Conservation (phyloP, 1,140 invertebrate species). For the Liolophura sinensis region DNA sequence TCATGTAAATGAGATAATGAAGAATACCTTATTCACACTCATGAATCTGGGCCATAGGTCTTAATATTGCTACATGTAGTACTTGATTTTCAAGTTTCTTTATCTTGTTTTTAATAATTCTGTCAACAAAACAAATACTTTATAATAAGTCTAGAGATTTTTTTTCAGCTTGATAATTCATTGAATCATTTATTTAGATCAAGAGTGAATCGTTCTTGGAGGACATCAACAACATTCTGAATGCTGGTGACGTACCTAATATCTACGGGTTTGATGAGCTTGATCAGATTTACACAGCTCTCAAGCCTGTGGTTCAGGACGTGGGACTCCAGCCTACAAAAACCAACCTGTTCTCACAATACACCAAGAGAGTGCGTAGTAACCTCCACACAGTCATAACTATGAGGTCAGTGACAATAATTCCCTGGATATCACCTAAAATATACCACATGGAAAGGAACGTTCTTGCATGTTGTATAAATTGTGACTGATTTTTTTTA, state of each 20-base stretch:
- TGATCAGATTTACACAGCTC: conserved; percentile 59
- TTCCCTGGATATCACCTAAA: neutral
- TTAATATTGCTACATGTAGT: too few species aligned
- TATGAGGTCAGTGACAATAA: conserved; percentile 78
- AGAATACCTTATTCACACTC: too few species aligned
- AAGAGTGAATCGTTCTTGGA: conserved; percentile 60
- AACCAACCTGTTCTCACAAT: conserved; percentile 80
- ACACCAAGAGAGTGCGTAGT: conserved; percentile 76
- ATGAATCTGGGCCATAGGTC: too few species aligned
- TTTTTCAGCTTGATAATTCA: neutral
- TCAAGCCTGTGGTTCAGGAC: conserved; percentile 60
- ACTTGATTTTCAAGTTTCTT: too few species aligned
- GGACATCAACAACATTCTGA: conserved; percentile 66
- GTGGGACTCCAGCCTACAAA: conserved; percentile 69
- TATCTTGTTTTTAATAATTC: too few species aligned
- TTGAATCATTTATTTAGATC: conserved; percentile 44
- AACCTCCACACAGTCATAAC: conserved; percentile 85
- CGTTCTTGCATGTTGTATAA: too few species aligned
- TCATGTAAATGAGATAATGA: too few species aligned
- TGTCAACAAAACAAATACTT: too few species aligned
- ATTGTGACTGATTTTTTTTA: too few species aligned
- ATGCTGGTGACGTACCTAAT: conserved; percentile 75
- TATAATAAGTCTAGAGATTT: neutral
- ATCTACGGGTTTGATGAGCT: conserved; percentile 59
- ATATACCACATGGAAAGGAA: neutral